Base-by-base conservation (phyloP, 1,140 invertebrate species). In the Steinernema feltiae region DNA sequence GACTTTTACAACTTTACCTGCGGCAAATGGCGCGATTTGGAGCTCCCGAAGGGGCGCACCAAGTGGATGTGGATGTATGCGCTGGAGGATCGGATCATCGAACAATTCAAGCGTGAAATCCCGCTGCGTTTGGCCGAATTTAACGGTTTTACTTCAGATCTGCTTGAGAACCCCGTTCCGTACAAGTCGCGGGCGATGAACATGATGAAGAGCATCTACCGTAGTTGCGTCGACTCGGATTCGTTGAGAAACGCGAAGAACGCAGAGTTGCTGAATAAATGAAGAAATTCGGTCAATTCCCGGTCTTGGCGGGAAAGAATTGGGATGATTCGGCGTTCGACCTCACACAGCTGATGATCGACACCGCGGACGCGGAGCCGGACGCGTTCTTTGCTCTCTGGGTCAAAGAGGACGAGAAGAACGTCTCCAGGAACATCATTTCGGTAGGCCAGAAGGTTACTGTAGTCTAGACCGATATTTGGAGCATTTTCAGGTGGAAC, bases 1-100 rank as follows among this genome's bases (percentile, higher is more conserved):
- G 93, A 98, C 87, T 98, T 98, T 88, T 98, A 97, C 87, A 90
- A 92, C 74, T 98, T 92, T 87, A 90, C 95, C 0, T 98, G 95
- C 84, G 94, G 94, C n/a, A 92, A 92, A 0, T 97, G 94, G 94
- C 91, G 95, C 30, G 91, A 91, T 81, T 91, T 91, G 69, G 24
- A 63, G 24, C 24, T 63, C 3, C 12, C 53, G 2, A 7, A 7
- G 2, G 53, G 53, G 24, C 53, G 53, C 15, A 63, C 53, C 12
- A 63, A 63, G 53, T 12, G 24, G 2, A 63, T 12, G 12, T 27
- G 24, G 15, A 63, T 63, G 53, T 63, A 27, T 3, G 12, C 24
- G 2, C 7, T 17, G 7, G 53, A 27, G 3, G 53, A 63, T 27
- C 2, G 12, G 53, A 27, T 63, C 53, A 63, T 63, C 53, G 24